Base-by-base conservation (phyloP, 2,113 vertebrate genomes). In the Gallinago paraguaiae region DNA sequence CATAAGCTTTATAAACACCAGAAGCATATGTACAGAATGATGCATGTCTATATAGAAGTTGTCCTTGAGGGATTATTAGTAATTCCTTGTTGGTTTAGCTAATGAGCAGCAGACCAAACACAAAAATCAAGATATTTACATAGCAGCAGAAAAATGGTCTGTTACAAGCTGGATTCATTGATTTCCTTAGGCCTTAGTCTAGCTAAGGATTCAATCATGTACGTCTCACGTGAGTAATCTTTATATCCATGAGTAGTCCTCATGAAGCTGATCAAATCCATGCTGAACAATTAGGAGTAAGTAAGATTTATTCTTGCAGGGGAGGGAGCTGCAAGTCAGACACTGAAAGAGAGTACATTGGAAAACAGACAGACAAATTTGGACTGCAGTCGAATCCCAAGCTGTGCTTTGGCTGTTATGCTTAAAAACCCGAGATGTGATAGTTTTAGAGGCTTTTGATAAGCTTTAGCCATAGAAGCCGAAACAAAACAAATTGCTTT, bases 391-490 rank as follows among this genome's bases (percentile, higher is more conserved):
- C 1, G 16, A 48, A 68, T 94, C 64, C 53, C 92, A 89, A 92
- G 92, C 77, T 95, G 80, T 84, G 72, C 82, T 81, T 93, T 96
- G 91, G 86, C 83, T 78, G 25, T 81, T 86, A 39, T 1, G 39
- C 46, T 92, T 70, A 56, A 90, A 94, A 84, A 71, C 7, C 23
- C 69, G 67, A 82, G 77, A 82, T 63, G 80, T 1, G 5, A 71
- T 86, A 86, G 31, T 56, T 71, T 92, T 86, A 88, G 92, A 92
- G 72, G 56, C 56, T 96, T 96, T 91, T 78, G 64, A 81, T 91
- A 88, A 93, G 71, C 86, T 86, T 92, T 79, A 88, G 46, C 48
- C 30, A 31, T 46, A 91, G 60, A 91, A 93, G 39, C 80, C 80
- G 82, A 51, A 82, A 91, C 72, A 88, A 90, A 95, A 78, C 39